These are phyloP conservation scores for Hyposoter dolosus DNA, from an alignment of 2,888 invertebrate genomes.

Conservation along the genomic window DNA sequence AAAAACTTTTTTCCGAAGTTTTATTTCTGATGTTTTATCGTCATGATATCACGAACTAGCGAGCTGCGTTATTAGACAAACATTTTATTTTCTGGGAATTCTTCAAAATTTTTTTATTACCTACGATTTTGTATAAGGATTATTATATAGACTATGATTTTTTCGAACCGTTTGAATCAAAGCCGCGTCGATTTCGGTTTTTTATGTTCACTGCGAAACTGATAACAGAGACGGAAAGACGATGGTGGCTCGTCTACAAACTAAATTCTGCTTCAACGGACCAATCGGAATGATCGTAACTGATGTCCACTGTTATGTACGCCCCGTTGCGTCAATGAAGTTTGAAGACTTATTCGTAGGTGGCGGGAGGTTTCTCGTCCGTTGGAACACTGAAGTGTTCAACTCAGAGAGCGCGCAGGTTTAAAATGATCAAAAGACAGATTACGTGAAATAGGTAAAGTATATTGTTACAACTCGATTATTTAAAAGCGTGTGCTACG, in stretches of 20 bases:
- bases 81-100: not conserved
- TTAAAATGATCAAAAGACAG: too few relatives aligned
- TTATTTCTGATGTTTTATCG: not conserved
- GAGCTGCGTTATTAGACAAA: not conserved
- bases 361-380: too few relatives aligned
- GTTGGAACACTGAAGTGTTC: too few relatives aligned
- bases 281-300: not conserved
- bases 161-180: not conserved
- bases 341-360: too few relatives aligned
- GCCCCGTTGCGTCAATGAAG: too few relatives aligned
- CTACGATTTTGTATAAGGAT: not conserved
- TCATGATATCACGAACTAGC: not conserved
- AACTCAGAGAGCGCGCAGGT: too few relatives aligned
- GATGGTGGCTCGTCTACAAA: not conserved
- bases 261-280: not conserved
- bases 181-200: not conserved
- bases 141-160: not conserved
- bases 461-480: too few relatives aligned
- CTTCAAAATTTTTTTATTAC: not conserved
- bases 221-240: not conserved
- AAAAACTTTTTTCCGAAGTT: not conserved
- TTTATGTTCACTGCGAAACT: not conserved
- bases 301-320: too few relatives aligned
- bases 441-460: too few relatives aligned
- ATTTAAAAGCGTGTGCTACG: too few relatives aligned